Percentiles rank a stretch among this genome's conserved stretches.
These are phyloP conservation scores for Drosophila anceps DNA, from an alignment of 2,888 invertebrate species.

Conservation along the genomic window DNA sequence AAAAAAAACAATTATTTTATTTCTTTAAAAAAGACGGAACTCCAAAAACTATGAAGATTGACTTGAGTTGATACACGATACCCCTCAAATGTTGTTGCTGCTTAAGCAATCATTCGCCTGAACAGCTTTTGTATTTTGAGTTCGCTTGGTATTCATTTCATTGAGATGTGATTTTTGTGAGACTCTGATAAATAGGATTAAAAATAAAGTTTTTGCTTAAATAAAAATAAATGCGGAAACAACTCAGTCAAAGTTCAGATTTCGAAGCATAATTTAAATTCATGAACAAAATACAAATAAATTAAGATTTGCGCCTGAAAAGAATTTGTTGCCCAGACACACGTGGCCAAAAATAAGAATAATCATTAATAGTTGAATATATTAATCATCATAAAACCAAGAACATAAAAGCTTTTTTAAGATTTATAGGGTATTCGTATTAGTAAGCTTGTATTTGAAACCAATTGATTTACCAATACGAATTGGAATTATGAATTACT, in stretches of 20 bases:
- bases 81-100: neutral
- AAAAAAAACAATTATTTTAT: slow-evolving; percentile 3
- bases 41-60: neutral
- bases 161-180: neutral
- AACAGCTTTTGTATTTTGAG: neutral
- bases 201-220: neutral
- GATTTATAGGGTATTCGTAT: neutral
- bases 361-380: neutral
- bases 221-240: slow-evolving; percentile 1
- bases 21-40: neutral
- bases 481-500: neutral
- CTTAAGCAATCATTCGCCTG: neutral
- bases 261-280: neutral
- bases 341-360: slow-evolving; percentile 3
- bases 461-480: neutral
- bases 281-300: slow-evolving; percentile 3
- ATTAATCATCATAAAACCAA: neutral
- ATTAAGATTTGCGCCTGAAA: neutral
- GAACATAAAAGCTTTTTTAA: neutral
- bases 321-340: neutral
- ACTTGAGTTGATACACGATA: neutral
- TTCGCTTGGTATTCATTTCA: neutral
- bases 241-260: slow-evolving; percentile 7
- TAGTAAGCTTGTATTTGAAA: neutral
- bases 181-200: neutral